Evolutionary conservation across 2,797 vertebrate genomes (phyloP), one percentile per base, ranked within the genome.

Genomic region (Rousettus madagascariensis): DNA sequence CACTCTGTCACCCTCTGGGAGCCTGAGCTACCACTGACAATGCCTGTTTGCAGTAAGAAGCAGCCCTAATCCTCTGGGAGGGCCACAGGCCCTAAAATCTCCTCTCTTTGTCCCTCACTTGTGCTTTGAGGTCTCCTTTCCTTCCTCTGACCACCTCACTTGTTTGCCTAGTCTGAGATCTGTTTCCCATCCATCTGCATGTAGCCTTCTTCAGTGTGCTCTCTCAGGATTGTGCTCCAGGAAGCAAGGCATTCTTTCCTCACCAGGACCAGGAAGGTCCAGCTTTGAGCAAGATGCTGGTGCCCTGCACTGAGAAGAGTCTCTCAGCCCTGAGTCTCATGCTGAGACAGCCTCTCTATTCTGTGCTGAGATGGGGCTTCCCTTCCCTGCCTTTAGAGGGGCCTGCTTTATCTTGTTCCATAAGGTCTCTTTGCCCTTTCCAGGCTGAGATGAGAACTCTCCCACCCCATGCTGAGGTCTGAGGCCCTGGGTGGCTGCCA

Each of bases 1-100:
- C 98, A 98, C 1, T 96, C 98, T 51, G 98, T 99, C 2, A 99
- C 99, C 85, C 97, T 98, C 0, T 99, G 99, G 57, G 36, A 99
- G 26, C 97, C 99, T 75, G 98, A 99, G 97, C 96, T 98, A 0
- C 98, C 98, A n/a, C 98, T 99, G 19, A 97, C 98, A 4, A 98
- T 99, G 63, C 99, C 99, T 1, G 96, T 98, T 0, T 98, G 98
- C 98, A 99, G 97, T 82, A 99, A 99, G 98, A 79, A 99, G 99
- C 96, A 99, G 98, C 96, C 99, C 99, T 38, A 97, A 97, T 41
- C 28, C 22, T 68, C 16, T 87, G 20, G 33, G 51, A 59, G 51
- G 15, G 53, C 22, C 68, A 43, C 5, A 30, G 51, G 11, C 33
- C 12, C 19, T 26, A 2, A 12, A 6, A 26, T 79, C 15, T 38